Percentiles rank a stretch among this genome's conserved stretches.
Evolutionary conservation across 1,140 invertebrate species (phyloP).

Genomic region (Telenomus remus): DNA sequence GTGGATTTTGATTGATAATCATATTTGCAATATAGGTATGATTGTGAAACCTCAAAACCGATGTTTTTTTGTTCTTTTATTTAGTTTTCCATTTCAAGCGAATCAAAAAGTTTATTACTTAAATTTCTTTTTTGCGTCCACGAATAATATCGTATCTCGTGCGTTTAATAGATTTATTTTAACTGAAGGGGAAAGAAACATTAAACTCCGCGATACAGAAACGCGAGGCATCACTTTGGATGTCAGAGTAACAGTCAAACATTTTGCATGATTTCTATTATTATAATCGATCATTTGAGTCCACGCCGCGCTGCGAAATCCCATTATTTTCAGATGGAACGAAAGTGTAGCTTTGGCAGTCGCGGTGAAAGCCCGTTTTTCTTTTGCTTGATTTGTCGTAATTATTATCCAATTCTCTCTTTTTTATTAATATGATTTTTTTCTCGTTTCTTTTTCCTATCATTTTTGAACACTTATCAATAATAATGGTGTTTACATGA

Average conservation of each 20-base stretch:
- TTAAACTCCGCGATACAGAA: too few species aligned
- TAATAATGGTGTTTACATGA: conserved; percentile 61
- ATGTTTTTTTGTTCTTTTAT: conserved; percentile 2
- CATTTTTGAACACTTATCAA: conserved; percentile 46
- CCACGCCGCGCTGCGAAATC: conserved; percentile 23
- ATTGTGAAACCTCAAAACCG: conserved; percentile 14
- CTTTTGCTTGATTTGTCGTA: conserved; percentile 23
- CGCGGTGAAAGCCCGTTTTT: neutral
- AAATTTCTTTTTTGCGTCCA: too few species aligned
- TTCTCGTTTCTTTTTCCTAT: conserved; percentile 26
- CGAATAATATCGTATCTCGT: too few species aligned
- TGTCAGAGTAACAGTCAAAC: conserved; percentile 35
- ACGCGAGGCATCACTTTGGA: conserved; percentile 47
- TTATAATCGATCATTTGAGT: conserved; percentile 47
- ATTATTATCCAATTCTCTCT: neutral
- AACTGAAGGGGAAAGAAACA: too few species aligned
- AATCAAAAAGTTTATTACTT: too few species aligned
- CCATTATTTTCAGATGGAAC: too few species aligned
- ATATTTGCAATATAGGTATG: conserved; percentile 35
- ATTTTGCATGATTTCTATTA: conserved; percentile 43
- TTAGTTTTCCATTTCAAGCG: conserved; percentile 8
- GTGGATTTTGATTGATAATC: conserved; percentile 31
- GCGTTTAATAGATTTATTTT: too few species aligned
- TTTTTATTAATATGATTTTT: too few species aligned
- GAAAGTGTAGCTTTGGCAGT: conserved; percentile 15